These are phyloP conservation scores for Antheraea yamamai DNA, from an alignment of 2,888 invertebrate genomes.

Conservation along the genomic window DNA sequence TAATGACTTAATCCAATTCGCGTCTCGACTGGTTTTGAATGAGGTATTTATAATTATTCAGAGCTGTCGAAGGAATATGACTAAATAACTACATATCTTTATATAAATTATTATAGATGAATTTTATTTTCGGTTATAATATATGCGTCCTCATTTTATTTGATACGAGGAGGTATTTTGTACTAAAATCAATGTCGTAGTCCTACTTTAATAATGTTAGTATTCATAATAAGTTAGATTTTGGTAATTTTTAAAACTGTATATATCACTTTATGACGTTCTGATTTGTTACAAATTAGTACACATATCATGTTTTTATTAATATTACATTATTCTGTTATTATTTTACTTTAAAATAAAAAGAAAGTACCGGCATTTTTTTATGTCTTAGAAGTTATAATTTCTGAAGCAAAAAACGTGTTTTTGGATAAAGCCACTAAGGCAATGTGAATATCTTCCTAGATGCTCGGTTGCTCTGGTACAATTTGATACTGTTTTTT, in stretches of 20 bases:
- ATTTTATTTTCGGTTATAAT: conserved; percentile 34
- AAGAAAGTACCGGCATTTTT: too few species aligned
- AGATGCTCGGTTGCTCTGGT: too few species aligned
- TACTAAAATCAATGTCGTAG: conserved; percentile 38
- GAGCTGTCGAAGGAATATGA: not conserved
- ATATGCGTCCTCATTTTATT: conserved; percentile 34
- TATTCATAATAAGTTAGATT: conserved; percentile 37
- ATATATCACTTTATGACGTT: conserved; percentile 29
- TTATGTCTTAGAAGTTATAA: too few species aligned
- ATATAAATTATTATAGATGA: conserved; percentile 26
- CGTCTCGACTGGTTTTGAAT: not conserved
- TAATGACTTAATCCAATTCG: not conserved
- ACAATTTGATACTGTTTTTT: too few species aligned
- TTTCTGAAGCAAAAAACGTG: too few species aligned
- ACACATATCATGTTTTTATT: too few species aligned
- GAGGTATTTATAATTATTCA: not conserved
- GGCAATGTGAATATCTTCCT: too few species aligned
- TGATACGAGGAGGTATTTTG: conserved; percentile 30
- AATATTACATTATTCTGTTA: too few species aligned
- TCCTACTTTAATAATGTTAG: conserved; percentile 36
- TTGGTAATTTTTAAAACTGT: conserved; percentile 35
- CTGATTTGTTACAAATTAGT: too few species aligned
- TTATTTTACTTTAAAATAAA: too few species aligned
- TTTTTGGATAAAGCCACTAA: too few species aligned
- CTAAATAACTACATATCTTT: conserved; percentile 34